Conservation (phyloP, 2,888 invertebrate genomes). For the Neoascia interrupta region DNA sequence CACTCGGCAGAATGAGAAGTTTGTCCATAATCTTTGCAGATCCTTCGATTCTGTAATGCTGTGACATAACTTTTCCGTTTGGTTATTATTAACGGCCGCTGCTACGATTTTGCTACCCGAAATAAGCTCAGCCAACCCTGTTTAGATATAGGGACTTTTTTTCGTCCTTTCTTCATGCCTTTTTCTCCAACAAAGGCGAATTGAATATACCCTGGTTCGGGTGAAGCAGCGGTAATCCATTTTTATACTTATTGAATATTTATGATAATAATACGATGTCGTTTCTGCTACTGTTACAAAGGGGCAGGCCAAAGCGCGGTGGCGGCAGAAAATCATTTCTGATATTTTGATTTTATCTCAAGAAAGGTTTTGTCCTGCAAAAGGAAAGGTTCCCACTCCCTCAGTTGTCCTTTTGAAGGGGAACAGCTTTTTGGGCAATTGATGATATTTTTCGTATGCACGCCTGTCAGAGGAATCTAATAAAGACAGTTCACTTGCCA, state of each 20-base stretch:
- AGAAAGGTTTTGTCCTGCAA: constrained; percentile 39
- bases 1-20: constrained; percentile 2
- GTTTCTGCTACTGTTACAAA: constrained; percentile 37
- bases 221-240: constrained; percentile 54
- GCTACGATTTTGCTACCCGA: constrained; percentile 35
- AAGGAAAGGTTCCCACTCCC: not conserved
- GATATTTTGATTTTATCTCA: constrained; percentile 61
- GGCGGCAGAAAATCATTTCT: constrained; percentile 30
- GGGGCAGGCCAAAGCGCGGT: not conserved
- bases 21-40: constrained; percentile 48
- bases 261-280: constrained; percentile 62
- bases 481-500: constrained; percentile 42
- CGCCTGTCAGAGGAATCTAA: constrained; percentile 37
- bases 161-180: too few relatives aligned
- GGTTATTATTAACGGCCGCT: constrained; percentile 57
- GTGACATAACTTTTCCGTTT: constrained; percentile 48
- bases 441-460: constrained; percentile 43
- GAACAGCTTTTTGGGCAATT: constrained; percentile 42
- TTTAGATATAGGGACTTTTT: too few relatives aligned
- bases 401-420: constrained; percentile 12
- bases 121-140: constrained; percentile 40
- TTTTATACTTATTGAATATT: constrained; percentile 68
- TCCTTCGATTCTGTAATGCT: constrained; percentile 54
- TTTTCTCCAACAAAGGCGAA: constrained; percentile 17
- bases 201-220: constrained; percentile 20